phyloP scores from a whole-genome alignment of 2,113 vertebrate species.

The Scalopus aquaticus region DNA sequence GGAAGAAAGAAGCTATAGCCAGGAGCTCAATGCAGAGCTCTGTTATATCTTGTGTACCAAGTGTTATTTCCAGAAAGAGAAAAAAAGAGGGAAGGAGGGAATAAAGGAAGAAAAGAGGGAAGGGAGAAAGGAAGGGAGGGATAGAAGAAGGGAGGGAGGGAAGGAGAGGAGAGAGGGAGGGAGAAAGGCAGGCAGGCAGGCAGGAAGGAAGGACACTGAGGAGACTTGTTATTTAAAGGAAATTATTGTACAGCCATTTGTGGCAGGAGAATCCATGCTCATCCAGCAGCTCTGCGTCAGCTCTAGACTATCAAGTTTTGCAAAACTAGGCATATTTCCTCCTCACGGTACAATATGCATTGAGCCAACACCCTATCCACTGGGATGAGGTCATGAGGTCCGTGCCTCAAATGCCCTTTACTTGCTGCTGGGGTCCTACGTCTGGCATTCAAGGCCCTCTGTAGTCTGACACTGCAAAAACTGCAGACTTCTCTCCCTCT shows the following conservation, averaged over 20 bases:
- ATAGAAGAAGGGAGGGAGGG: not conserved
- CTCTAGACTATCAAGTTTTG: not conserved
- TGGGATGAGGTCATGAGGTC: not conserved
- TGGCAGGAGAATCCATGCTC: not conserved
- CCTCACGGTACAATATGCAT: accelerated
- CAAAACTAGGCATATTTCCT: not conserved
- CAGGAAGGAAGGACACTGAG: not conserved
- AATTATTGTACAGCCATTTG: not conserved
- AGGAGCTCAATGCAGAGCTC: not conserved
- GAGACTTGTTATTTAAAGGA: not conserved
- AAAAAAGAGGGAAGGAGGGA: not conserved
- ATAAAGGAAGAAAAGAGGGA: no score
- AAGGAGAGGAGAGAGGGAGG: not conserved
- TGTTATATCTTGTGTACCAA: not conserved
- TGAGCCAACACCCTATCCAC: not conserved
- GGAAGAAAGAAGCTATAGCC: not conserved
- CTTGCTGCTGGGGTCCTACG: not conserved
- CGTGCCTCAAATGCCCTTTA: accelerated
- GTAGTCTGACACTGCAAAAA: not conserved
- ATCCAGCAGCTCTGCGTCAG: not conserved
- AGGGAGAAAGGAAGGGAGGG: no score
- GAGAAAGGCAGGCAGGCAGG: not conserved
- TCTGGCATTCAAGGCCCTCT: not conserved
- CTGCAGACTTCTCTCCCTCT: not conserved
- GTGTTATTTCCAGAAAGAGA: not conserved